Evolutionary conservation across 2,888 invertebrate species (phyloP).

Genomic region (Acrobasis repandana): DNA sequence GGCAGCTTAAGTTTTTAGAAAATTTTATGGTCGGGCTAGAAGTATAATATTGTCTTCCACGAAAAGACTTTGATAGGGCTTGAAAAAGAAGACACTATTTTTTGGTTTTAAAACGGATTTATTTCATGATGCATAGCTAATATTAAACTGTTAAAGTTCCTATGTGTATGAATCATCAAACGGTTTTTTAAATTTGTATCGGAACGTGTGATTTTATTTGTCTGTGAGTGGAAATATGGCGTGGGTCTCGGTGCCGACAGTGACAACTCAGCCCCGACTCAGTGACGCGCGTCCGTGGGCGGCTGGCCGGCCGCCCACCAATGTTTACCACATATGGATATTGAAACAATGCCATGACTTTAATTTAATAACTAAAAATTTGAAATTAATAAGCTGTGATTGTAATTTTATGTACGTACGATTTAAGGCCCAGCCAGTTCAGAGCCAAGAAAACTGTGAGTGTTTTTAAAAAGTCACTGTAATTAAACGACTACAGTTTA

Average conservation of each 20-base stretch:
- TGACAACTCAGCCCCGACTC: constrained; percentile 67
- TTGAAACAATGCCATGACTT: constrained; percentile 4
- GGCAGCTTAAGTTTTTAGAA: too few species aligned
- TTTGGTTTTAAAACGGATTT: too few species aligned
- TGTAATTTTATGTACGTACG: too few species aligned
- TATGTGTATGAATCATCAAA: not conserved
- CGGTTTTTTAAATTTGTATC: not conserved
- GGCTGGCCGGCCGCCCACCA: constrained; percentile 38
- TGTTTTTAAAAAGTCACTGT: too few species aligned
- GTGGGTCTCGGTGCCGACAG: constrained; percentile 68
- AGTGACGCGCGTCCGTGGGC: constrained; percentile 40
- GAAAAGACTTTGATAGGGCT: too few species aligned
- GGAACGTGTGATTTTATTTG: constrained; percentile 1
- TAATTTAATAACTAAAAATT: not conserved
- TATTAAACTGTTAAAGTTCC: constrained; percentile 3
- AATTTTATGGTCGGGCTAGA: too few species aligned
- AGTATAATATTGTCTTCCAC: too few species aligned
- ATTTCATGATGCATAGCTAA: not conserved
- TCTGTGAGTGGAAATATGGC: constrained; percentile 30
- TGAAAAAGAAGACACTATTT: too few species aligned
- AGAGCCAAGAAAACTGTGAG: too few species aligned
- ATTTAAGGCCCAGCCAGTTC: too few species aligned
- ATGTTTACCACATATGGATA: constrained; percentile 40
- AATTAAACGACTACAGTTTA: too few species aligned
- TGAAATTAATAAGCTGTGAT: too few species aligned